A percentile compares a stretch with the other conserved stretches of the same genome.
Evolutionary conservation across 2,888 invertebrate species (phyloP).

Genomic region (Caenorhabditis sinica): DNA sequence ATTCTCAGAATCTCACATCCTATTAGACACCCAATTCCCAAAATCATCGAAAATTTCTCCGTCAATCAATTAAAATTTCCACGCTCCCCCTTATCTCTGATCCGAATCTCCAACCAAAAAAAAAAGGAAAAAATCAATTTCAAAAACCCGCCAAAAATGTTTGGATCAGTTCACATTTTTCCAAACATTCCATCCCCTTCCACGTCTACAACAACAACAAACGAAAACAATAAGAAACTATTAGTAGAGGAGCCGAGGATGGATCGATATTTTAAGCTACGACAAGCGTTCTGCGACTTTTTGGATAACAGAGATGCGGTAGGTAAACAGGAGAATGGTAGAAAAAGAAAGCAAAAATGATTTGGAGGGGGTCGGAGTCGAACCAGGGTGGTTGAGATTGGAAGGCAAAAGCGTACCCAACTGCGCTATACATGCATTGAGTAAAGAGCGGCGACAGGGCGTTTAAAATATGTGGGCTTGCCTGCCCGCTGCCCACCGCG

Average conservation of each 20-base stretch:
- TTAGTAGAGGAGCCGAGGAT: slow-evolving; percentile 14
- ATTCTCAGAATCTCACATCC: too few relatives aligned
- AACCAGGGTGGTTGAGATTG: background rate
- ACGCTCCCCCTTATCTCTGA: background rate
- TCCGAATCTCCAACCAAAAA: background rate
- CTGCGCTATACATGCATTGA: background rate
- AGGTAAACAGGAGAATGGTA: background rate
- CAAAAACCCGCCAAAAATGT: background rate
- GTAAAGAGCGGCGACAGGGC: background rate
- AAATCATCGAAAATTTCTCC: too few relatives aligned
- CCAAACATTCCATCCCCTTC: background rate
- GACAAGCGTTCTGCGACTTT: slow-evolving; percentile 60
- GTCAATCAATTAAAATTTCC: too few relatives aligned
- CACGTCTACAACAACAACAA: background rate
- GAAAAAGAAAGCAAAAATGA: background rate
- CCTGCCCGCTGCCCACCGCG: background rate
- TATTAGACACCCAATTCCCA: too few relatives aligned
- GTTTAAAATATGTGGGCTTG: background rate
- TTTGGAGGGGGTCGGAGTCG: background rate
- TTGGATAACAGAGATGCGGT: slow-evolving; percentile 50
- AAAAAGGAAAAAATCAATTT: background rate
- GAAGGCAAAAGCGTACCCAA: background rate
- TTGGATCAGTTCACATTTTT: slow-evolving; percentile 11
- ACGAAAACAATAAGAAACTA: background rate
- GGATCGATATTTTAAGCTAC: slow-evolving; percentile 61